Base-by-base conservation (phyloP, 2,113 vertebrate genomes). In the Rhynchopsitta pachyrhyncha region DNA sequence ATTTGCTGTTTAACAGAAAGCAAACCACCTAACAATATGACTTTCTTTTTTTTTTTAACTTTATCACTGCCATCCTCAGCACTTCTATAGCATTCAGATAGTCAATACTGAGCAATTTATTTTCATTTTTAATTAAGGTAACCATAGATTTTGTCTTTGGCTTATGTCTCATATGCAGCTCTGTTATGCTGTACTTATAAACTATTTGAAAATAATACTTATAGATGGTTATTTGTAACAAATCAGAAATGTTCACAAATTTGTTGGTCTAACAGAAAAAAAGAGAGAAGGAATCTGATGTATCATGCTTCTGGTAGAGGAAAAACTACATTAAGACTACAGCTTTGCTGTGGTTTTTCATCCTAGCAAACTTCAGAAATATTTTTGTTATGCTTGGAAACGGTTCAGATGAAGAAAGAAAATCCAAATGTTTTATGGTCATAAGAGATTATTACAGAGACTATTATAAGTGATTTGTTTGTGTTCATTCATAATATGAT, bases 11-110 rank as follows among this genome's bases (percentile, higher is more conserved):
- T 28, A 13, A 47, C n/a, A 10, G 29, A 67, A 62, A 55, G 2
- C 1, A 33, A 57, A 22, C 55, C 42, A 2, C 2, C 2, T 10
- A 4, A 11, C 2, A 31, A 31, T 55, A n/a, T 25, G 1, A 5
- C 19, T 24, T 83, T 81, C 23, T 24, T 68, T 23, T 85, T 24
- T 24, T 64, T 23, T 37, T 29, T 78, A 41, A 22, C 6, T 47
- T 2, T n/a, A 6, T 37, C 28, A 35, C 7, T 82, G 8, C 8
- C 23, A 35, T 39, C 24, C 11, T 52, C 31, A 88, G 6, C 5
- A 41, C 3, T 70, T 75, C 11, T 9, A 12, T 4, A 18, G 13
- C 23, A 44, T 17, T 66, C 20, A 35, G 5, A 4, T 25, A 35
- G 2, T 39, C 35, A 66, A 3, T 25, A 27, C 7, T 44, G 6